Evolutionary conservation across 1,140 invertebrate species (phyloP).

Genomic region (Nilaparvata lugens): DNA sequence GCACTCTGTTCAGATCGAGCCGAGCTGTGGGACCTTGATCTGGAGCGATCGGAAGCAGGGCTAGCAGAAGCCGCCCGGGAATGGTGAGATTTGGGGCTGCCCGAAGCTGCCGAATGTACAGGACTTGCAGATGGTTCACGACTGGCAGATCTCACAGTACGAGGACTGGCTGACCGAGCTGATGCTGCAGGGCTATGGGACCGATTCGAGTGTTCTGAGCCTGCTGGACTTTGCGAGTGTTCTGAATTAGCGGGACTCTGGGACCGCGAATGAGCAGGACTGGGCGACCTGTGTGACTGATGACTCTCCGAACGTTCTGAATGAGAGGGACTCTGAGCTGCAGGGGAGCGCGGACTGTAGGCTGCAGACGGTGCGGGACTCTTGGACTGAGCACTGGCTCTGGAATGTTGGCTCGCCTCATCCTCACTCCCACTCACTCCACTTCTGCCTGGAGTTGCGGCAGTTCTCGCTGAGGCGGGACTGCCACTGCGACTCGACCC

Average conservation of each 20-base stretch:
- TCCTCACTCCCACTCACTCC: slow-evolving; percentile 4
- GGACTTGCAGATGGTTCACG: not conserved
- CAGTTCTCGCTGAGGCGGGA: not conserved
- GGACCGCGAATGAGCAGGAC: slow-evolving; percentile 16
- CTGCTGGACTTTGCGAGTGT: slow-evolving; percentile 11
- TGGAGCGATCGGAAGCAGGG: slow-evolving; percentile 8
- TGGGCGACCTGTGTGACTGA: slow-evolving; percentile 26
- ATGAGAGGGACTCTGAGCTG: not conserved
- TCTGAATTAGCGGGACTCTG: slow-evolving; percentile 19
- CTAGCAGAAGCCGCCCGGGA: slow-evolving; percentile 7
- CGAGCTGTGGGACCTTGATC: not conserved
- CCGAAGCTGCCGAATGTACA: slow-evolving; percentile 8
- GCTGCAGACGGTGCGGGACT: not conserved
- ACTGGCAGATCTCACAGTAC: not conserved
- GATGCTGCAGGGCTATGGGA: slow-evolving; percentile 3
- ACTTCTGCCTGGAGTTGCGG: slow-evolving; percentile 1
- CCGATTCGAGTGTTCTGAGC: slow-evolving; percentile 2
- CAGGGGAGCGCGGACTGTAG: not conserved
- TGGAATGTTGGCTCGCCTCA: not conserved
- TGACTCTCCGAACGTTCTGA: slow-evolving; percentile 4
- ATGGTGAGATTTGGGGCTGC: slow-evolving; percentile 7
- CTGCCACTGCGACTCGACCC: slow-evolving; percentile 18
- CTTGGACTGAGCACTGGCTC: not conserved
- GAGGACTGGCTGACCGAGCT: slow-evolving; percentile 3
- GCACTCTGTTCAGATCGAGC: slow-evolving; percentile 29